Base-by-base conservation (phyloP, 2,888 invertebrate species). In the Cyrtodaria siliqua region DNA sequence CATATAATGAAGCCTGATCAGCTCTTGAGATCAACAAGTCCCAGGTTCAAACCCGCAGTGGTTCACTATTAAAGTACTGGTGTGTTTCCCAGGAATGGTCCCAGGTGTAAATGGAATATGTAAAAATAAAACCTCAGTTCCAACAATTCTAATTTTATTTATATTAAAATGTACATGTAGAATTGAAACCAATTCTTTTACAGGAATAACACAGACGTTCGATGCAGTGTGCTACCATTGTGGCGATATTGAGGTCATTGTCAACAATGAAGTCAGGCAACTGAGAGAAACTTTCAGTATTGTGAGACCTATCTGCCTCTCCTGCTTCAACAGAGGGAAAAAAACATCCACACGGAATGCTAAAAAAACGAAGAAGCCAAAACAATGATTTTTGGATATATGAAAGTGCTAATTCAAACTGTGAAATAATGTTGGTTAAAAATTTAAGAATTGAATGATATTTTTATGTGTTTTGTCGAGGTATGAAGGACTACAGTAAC, bases 271-370 rank as follows among this genome's bases (percentile, higher is more conserved):
- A 26, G 57, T 68, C 1, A 29, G 29, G 8, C 24, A 44, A 52
- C 29, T 68, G 8, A 68, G 29, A 29, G 68, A 68, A 26, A 9
- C 29, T 12, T 60, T 24, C 47, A 57, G 68, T 2, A 68, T 68
- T 52, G 68, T 68, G 9, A 42, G 68, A 20, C 68, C 68, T n/a
- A 68, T 68, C 14, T 68, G 68, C 27, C 20, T 29, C 12, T 2
- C 16, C 2, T 60, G 68, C 27, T 18, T 3, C 14, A n/a, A 23
- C 24, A 44, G 20, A 9, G 47, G 29, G n/a, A 40, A 24, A 47
- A n/a, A 24, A 42, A 8, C 57, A 27, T 49, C 59, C 52, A 59
- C 68, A 14, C 33, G 52, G 33, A 68, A 60, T 60, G 59, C 60
- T 23, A 40, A 44, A 50, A 68, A 68, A 68, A 50, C 44, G 4